Evolutionary conservation across 2,113 vertebrate genomes (phyloP), one percentile per base, ranked within the genome.

Genomic region (Athene cunicularia): DNA sequence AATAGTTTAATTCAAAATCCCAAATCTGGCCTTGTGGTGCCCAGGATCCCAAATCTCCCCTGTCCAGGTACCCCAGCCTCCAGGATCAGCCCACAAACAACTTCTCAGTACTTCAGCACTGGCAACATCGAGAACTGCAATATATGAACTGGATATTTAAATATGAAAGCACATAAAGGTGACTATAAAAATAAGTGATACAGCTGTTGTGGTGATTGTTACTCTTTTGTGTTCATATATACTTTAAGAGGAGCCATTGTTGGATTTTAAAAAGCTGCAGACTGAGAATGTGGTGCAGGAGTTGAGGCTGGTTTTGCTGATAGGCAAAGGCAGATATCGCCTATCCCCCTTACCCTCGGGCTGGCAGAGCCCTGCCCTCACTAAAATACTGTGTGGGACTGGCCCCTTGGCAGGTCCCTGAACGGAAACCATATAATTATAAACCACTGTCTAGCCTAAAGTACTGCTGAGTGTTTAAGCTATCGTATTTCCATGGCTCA

Each of bases 361-460:
- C 71, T 90, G 86, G 82, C 58, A 80, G 71, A 90, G 58, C 79
- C 30, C 77, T 82, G 66, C 26, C 62, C 58, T 55, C 16, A 0
- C 67, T 21, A 12, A 94, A 90, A 76, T 9, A 6, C 45, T 55
- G 39, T 35, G 82, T 92, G 92, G 72, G 81, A 90, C 73, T 6
- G 37, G 81, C 72, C 43, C 79, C 88, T 80, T 71, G 93, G 96
- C 90, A 76, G 88, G 19, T 52, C 82, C 74, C 55, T 33, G 90
- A 26, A 41, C 0, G 4, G 71, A 77, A 95, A 93, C 80, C 88
- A 20, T 73, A 4, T 52, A 28, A 94, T 97, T 92, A 93, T 45
- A 94, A 92, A 77, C 90, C 94, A 80, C 97, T 94, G 95, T 92
- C 95, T 94, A 83, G 95, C 88, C 97, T 39, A 5, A 59, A 91